phyloP scores from a whole-genome alignment of 2,888 invertebrate genomes.

The Colostygia pectinataria region DNA sequence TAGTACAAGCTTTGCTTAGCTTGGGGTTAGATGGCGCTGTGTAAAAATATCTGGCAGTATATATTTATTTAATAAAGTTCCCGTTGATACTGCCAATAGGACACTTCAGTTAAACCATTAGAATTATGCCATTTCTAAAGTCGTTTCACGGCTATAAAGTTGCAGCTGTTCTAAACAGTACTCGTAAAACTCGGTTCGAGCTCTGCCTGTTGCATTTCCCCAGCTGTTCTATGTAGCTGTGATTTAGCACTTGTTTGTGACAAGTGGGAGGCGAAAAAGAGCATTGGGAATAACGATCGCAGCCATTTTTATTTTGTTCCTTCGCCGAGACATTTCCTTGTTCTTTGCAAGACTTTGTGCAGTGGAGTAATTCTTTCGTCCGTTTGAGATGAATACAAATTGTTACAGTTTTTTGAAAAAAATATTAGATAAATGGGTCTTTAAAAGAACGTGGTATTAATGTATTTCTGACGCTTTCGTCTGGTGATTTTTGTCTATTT shows the following conservation, averaged over 20 bases:
- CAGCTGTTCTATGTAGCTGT: slow-evolving; percentile 12
- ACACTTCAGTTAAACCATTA: too few relatives aligned
- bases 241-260: slow-evolving; percentile 34
- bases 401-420: slow-evolving; percentile 11
- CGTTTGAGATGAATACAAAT: slow-evolving; percentile 25
- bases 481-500: too few relatives aligned
- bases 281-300: slow-evolving; percentile 21
- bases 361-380: slow-evolving; percentile 24
- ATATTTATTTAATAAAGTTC: too few relatives aligned
- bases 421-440: neutral
- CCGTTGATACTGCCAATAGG: too few relatives aligned
- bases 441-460: neutral
- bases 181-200: neutral
- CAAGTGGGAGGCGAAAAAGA: slow-evolving; percentile 32
- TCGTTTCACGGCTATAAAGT: too few relatives aligned
- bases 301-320: slow-evolving; percentile 28
- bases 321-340: slow-evolving; percentile 15
- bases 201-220: neutral
- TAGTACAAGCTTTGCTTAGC: too few relatives aligned
- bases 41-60: too few relatives aligned
- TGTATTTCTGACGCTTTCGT: too few relatives aligned
- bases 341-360: slow-evolving; percentile 23
- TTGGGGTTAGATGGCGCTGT: too few relatives aligned
- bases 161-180: too few relatives aligned
- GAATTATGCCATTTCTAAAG: too few relatives aligned